phyloP scores from a whole-genome alignment of 1,140 invertebrate genomes.

The Micrasema minimum region DNA sequence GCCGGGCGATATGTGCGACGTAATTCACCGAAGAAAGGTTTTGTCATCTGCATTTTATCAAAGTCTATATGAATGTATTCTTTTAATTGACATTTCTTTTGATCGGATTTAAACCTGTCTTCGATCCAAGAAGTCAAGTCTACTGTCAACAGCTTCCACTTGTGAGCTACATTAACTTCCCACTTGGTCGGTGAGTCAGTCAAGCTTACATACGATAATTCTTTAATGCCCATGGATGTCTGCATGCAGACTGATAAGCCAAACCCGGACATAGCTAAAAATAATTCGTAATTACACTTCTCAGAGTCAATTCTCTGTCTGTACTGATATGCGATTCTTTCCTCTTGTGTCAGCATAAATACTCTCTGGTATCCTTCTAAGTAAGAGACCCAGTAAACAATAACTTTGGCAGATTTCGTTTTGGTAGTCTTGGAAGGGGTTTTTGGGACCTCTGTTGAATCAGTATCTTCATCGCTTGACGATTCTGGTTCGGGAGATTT shows the following conservation, averaged over 20 bases:
- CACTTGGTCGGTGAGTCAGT: constrained; percentile 78
- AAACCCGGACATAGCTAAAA: constrained; percentile 76
- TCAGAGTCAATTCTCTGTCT: constrained; percentile 78
- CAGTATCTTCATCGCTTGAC: constrained; percentile 68
- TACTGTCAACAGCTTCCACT: constrained; percentile 81
- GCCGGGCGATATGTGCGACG: constrained; percentile 79
- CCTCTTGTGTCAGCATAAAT: constrained; percentile 84
- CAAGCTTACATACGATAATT: constrained; percentile 75
- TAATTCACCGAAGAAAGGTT: constrained; percentile 85
- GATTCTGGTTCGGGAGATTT: constrained; percentile 62
- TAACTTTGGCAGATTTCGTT: constrained; percentile 69
- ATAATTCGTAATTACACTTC: constrained; percentile 74
- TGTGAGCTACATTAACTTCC: constrained; percentile 83
- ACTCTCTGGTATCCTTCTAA: constrained; percentile 80
- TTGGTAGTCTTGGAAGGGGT: constrained; percentile 62
- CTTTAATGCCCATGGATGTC: constrained; percentile 62
- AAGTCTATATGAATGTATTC: constrained; percentile 84
- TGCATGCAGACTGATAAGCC: constrained; percentile 74
- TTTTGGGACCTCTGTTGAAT: constrained; percentile 59
- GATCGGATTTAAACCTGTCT: constrained; percentile 78
- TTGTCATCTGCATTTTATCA: constrained; percentile 87
- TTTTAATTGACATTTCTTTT: constrained; percentile 78
- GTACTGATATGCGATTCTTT: constrained; percentile 76
- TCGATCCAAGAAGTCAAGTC: constrained; percentile 85
- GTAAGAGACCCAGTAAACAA: constrained; percentile 87